phyloP scores from a whole-genome alignment of 2,888 invertebrate species.

The Drosophila vallismaia region DNA sequence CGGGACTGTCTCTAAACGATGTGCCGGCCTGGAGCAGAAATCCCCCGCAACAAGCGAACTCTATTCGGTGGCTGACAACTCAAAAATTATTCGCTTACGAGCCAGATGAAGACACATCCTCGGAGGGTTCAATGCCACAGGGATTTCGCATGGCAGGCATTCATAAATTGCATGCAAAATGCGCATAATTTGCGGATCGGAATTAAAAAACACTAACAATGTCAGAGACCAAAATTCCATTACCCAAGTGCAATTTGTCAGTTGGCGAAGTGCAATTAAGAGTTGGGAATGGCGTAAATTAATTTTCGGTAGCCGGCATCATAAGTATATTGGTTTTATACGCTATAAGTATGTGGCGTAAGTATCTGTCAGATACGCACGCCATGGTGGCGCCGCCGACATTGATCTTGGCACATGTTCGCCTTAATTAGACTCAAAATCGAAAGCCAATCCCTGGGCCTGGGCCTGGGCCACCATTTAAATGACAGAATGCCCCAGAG shows the following conservation, averaged over 20 bases:
- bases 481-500: conserved; percentile 61
- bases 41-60: conserved; percentile 12
- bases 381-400: conserved; percentile 68
- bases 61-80: conserved; percentile 28
- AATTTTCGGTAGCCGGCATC: conserved; percentile 64
- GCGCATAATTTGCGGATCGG: conserved; percentile 51
- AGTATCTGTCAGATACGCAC: conserved; percentile 59
- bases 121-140: conserved; percentile 63
- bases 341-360: conserved; percentile 20
- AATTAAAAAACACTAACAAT: conserved; percentile 20
- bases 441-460: conserved; percentile 45
- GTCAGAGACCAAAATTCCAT: conserved; percentile 22
- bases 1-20: conserved; percentile 22
- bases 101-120: conserved; percentile 24
- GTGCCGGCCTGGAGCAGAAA: conserved; percentile 22
- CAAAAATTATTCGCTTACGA: background rate
- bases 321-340: conserved; percentile 44
- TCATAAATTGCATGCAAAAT: conserved; percentile 67
- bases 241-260: conserved; percentile 63
- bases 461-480: conserved; percentile 66
- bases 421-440: conserved; percentile 69
- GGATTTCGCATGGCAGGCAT: conserved; percentile 54
- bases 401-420: conserved; percentile 80
- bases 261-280: conserved; percentile 66
- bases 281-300: conserved; percentile 65